Conservation (phyloP, 2,888 invertebrate species). For the Metacarcinus magister region DNA sequence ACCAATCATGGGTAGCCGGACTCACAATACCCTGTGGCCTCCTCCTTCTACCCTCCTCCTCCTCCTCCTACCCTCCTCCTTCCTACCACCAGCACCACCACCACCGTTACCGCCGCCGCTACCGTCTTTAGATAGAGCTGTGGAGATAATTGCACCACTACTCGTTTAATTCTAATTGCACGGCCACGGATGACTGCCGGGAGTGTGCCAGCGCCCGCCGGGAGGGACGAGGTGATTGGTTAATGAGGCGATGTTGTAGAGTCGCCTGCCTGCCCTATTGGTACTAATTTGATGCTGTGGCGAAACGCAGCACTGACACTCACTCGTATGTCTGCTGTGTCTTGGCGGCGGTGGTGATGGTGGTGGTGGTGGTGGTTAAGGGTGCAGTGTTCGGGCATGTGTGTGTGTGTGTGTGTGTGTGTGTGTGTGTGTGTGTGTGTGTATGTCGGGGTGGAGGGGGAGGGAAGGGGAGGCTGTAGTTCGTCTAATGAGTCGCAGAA, state of each 20-base stretch:
- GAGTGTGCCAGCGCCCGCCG: conserved; percentile 35
- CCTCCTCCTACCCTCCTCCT: not conserved
- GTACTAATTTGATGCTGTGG: not conserved
- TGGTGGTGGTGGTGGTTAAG: not conserved
- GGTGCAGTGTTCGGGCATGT: not conserved
- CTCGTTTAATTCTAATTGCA: conserved; percentile 42
- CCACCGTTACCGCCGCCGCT: not conserved
- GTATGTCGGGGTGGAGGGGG: not conserved
- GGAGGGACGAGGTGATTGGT: not conserved
- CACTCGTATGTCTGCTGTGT: not conserved
- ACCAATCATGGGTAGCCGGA: conserved; percentile 43
- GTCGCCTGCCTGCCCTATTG: not conserved
- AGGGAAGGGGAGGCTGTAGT: not conserved
- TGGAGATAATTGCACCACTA: conserved; percentile 14
- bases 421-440: conserved; percentile 9
- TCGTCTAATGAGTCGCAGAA: conserved; percentile 29
- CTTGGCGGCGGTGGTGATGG: not conserved
- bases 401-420: conserved; percentile 37
- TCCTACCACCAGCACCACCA: not conserved
- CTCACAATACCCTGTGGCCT: conserved; percentile 42
- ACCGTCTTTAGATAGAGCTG: not conserved
- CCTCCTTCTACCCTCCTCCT: not conserved
- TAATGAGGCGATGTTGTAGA: not conserved
- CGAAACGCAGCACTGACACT: not conserved
- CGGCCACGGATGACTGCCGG: conserved; percentile 7